phyloP scores from a whole-genome alignment of 2,797 vertebrate species.

The Pseudocheirus occidentalis region DNA sequence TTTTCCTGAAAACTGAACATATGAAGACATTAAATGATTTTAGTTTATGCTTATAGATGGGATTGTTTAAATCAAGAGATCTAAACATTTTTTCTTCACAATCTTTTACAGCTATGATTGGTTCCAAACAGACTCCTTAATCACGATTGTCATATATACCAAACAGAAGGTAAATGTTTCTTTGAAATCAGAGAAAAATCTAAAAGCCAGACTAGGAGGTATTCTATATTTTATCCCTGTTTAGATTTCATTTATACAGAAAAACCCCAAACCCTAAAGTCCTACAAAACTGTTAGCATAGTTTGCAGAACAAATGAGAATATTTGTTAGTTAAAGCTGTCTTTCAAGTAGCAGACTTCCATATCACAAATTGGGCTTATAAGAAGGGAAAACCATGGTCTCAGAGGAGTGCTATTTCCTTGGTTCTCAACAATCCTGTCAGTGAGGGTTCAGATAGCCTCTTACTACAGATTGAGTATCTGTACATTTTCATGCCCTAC shows the following conservation, averaged over 20 bases:
- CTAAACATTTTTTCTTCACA: conserved; percentile 40
- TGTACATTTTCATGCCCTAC: background rate
- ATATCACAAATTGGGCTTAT: conserved; percentile 8
- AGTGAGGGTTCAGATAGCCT: conserved; percentile 1
- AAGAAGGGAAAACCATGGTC: conserved; percentile 7
- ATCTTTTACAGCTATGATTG: conserved; percentile 92
- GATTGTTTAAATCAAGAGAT: conserved; percentile 11
- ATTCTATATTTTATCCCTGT: background rate
- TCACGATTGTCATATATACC: conserved; percentile 93
- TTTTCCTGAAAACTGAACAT: conserved; percentile 53
- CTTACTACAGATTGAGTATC: conserved; percentile 11
- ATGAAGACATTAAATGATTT: conserved; percentile 50
- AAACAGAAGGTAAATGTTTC: conserved; percentile 90
- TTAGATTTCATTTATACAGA: background rate
- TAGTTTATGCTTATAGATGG: conserved; percentile 38
- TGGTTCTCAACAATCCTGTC: background rate
- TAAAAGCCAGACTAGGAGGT: conserved; percentile 2
- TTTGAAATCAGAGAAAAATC: conserved; percentile 41
- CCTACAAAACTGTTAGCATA: background rate
- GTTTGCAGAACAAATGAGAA: conserved; percentile 22
- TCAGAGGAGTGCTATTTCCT: conserved; percentile 4
- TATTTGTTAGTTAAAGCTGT: conserved; percentile 17
- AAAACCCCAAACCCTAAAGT: background rate
- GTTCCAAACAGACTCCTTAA: conserved; percentile 93
- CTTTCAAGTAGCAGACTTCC: conserved; percentile 20